Evolutionary conservation across 2,888 invertebrate genomes (phyloP), one percentile per base, ranked within the genome.

Genomic region (Caradrina kadenii): DNA sequence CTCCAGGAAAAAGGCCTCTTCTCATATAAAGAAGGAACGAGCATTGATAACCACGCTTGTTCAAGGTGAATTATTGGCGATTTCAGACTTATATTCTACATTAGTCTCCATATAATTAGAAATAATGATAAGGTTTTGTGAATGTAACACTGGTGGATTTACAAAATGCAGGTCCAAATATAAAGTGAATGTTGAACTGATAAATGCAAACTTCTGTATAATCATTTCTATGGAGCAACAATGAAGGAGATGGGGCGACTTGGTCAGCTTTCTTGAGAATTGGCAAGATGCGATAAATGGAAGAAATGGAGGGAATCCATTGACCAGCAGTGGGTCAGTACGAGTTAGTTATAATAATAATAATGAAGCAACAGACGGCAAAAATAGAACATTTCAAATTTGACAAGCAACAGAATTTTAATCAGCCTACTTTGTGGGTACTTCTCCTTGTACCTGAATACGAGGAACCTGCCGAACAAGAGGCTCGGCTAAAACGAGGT

Each of bases 401-500:
- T 45, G 8, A n/a, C 49, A 48, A 17, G 13, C 15, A 10, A 39
- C 8, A 52, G 10, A 8, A 58, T 58, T 58, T 48, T 13, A 42
- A 49, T 50, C 52, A 54, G 17, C 15, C 5, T 31, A 48, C 31
- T 54, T 52, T 17, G 19, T 4, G 11, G 21, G 61, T 62, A 65
- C 19, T 59, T 54, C 54, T 49, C 7, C 3, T n/a, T 11, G 10
- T 10, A 49, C 10, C 39, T 15, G 15, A 31, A 48, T 13, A 53
- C 17, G 39, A 48, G n/a, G 11, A 56, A 63, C 74, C 13, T 35
- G 54, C 13, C 42, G 19, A 42, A 59, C 74, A 48, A 73, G 59
- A 60, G 79, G 54, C 54, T 54, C 17, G 74, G 26, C 54, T 5
- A 35, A 48, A 80, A 62, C 19, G 64, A 75, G 76, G 62, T 17